Conservation (phyloP, 2,888 invertebrate genomes). For the Drosophila prolongata region DNA sequence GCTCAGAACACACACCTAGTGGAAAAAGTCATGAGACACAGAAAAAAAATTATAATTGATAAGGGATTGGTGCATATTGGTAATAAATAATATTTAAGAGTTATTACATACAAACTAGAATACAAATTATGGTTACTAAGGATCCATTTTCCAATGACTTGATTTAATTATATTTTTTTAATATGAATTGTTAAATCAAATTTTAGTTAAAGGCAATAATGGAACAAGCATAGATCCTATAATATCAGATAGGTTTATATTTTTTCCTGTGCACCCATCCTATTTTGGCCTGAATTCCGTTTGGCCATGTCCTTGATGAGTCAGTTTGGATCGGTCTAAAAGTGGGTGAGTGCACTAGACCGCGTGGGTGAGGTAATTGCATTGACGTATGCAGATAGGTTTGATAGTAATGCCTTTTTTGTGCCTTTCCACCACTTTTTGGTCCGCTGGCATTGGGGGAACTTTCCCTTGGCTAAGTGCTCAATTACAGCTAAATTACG, state of each 20-base stretch:
- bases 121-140: too few species aligned
- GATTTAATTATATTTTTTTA: too few species aligned
- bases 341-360: constrained; percentile 24
- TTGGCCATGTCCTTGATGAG: constrained; percentile 42
- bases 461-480: constrained; percentile 52
- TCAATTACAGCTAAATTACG: constrained; percentile 55
- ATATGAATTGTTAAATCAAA: too few species aligned
- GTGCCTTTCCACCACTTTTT: constrained; percentile 4
- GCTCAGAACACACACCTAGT: constrained; percentile 9
- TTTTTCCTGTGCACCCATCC: constrained; percentile 12
- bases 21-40: constrained; percentile 5
- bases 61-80: too few species aligned
- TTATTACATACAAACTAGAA: too few species aligned
- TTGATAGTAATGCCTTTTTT: constrained; percentile 9
- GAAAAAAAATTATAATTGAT: background rate
- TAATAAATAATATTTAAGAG: too few species aligned
- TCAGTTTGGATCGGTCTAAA: constrained; percentile 16
- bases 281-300: constrained; percentile 21
- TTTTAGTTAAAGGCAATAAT: too few species aligned
- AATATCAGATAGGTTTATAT: too few species aligned
- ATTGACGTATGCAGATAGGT: constrained; percentile 33
- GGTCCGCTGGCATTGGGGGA: constrained; percentile 16
- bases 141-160: too few species aligned
- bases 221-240: too few species aligned
- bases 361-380: constrained; percentile 27